phyloP scores from a whole-genome alignment of 1,140 invertebrate species.

The Drosophila aff. region DNA sequence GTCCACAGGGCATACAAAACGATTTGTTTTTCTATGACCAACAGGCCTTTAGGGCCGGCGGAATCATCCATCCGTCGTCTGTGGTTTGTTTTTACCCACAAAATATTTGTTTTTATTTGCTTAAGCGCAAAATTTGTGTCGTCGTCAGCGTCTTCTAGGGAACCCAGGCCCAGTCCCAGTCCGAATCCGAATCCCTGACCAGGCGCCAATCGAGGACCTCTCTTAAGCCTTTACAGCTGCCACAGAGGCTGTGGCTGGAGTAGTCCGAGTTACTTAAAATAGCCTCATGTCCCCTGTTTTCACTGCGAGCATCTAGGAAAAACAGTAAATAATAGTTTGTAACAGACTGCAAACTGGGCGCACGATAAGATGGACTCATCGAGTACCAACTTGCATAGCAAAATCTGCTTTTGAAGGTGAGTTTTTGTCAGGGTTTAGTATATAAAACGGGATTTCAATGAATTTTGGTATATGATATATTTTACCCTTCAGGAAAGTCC shows the following conservation, averaged over 20 bases:
- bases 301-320: neutral
- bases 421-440: neutral
- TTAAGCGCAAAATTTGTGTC: constrained; percentile 63
- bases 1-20: constrained; percentile 47
- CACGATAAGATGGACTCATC: neutral
- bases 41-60: constrained; percentile 51
- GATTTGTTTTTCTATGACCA: constrained; percentile 71
- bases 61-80: constrained; percentile 19
- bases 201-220: constrained; percentile 59
- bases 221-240: constrained; percentile 73
- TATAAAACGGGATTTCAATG: too few species aligned
- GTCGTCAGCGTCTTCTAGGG: constrained; percentile 39
- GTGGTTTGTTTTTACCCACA: constrained; percentile 72
- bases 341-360: neutral
- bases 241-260: neutral
- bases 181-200: constrained; percentile 1
- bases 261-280: constrained; percentile 25
- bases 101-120: constrained; percentile 77
- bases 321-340: constrained; percentile 9
- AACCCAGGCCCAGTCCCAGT: constrained; percentile 16
- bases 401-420: neutral
- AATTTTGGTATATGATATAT: too few species aligned
- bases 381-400: neutral
- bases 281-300: constrained; percentile 10
- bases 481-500: too few species aligned